phyloP scores from a whole-genome alignment of 1,140 invertebrate genomes.

The Drosophila santomea region DNA sequence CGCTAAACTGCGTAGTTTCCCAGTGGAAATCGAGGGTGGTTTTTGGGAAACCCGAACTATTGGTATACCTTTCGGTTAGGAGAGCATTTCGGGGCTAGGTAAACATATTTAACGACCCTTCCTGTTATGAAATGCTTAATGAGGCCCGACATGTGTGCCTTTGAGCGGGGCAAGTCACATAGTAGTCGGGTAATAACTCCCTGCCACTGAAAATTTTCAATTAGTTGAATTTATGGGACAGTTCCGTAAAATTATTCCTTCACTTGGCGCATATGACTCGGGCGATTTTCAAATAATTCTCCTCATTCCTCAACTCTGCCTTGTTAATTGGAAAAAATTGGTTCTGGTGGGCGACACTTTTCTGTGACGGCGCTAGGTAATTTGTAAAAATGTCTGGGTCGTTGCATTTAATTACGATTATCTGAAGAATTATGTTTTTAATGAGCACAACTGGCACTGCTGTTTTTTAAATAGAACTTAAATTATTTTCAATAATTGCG shows the following conservation, averaged over 20 bases:
- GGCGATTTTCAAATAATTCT: constrained; percentile 36
- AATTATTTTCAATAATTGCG: no score
- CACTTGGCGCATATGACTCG: constrained; percentile 13
- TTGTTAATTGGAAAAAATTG: constrained; percentile 68
- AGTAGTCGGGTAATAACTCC: constrained; percentile 34
- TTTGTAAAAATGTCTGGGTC: constrained; percentile 53
- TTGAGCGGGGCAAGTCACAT: constrained; percentile 2
- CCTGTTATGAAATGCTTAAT: constrained; percentile 72
- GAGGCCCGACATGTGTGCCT: constrained; percentile 56
- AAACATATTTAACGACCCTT: constrained; percentile 49
- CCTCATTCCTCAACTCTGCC: constrained; percentile 15
- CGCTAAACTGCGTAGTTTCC: constrained; percentile 52
- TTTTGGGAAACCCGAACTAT: constrained; percentile 24
- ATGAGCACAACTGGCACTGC: background rate
- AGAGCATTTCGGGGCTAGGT: constrained; percentile 51
- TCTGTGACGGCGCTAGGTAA: constrained; percentile 14
- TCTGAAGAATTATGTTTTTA: constrained; percentile 1
- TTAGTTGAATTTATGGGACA: constrained; percentile 70
- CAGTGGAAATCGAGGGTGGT: constrained; percentile 42
- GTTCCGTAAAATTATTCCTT: constrained; percentile 33
- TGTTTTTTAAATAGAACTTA: no score
- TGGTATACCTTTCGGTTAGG: constrained; percentile 41
- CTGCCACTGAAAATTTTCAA: constrained; percentile 68
- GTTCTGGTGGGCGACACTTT: constrained; percentile 8
- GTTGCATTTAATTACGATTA: constrained; percentile 18